Percentiles rank a stretch among this genome's conserved stretches.
phyloP scores from a whole-genome alignment of 2,888 invertebrate species.

The Clanis bilineata region DNA sequence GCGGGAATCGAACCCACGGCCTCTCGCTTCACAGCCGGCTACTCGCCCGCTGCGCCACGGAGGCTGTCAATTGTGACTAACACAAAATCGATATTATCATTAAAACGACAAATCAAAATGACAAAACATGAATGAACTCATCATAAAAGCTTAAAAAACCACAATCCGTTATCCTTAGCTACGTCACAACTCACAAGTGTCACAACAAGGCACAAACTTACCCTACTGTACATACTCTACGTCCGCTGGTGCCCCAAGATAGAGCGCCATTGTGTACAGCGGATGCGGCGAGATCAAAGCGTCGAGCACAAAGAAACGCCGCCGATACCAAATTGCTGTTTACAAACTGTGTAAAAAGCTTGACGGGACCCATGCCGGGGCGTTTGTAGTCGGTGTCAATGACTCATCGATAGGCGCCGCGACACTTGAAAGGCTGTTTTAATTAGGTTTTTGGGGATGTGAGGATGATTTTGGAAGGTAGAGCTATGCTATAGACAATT shows the following conservation, averaged over 20 bases:
- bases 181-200: background rate
- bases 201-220: constrained; percentile 4
- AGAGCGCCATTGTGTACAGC: constrained; percentile 62
- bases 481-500: background rate
- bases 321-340: constrained; percentile 64
- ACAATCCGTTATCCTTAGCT: background rate
- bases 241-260: constrained; percentile 42
- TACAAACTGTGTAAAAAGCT: constrained; percentile 62
- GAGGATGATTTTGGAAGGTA: background rate
- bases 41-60: no score
- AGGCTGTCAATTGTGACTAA: no score
- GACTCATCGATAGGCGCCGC: constrained; percentile 36
- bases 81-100: no score
- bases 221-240: constrained; percentile 9
- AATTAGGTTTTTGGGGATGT: constrained; percentile 3
- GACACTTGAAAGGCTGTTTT: constrained; percentile 4
- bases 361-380: constrained; percentile 61
- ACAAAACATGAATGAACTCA: background rate
- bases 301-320: constrained; percentile 38
- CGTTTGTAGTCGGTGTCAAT: constrained; percentile 51
- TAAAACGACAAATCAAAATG: no score
- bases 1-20: no score
- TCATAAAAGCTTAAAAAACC: background rate
- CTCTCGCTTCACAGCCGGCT: no score
- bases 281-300: constrained; percentile 76